Percentiles rank a stretch among this genome's conserved stretches.
Evolutionary conservation across 2,888 invertebrate species (phyloP).

Genomic region (Zaprionus lineosus): DNA sequence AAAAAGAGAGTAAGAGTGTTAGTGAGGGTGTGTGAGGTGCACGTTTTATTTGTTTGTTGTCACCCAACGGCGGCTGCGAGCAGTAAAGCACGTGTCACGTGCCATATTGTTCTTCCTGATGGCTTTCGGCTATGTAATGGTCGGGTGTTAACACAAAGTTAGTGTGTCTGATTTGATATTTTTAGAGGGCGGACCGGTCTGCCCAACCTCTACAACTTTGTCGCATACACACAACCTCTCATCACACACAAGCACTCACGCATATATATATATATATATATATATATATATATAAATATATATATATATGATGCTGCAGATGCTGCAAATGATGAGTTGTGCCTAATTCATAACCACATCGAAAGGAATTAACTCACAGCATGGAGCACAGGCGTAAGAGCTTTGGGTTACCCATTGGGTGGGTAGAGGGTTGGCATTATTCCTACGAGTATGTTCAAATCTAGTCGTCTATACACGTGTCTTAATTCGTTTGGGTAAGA

Average conservation of each 20-base stretch:
- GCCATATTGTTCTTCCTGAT: conserved; percentile 75
- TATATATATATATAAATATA: no score
- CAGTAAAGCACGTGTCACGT: conserved; percentile 72
- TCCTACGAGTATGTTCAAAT: conserved; percentile 45
- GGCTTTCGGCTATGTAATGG: conserved; percentile 51
- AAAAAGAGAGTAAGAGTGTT: no score
- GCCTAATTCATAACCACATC: conserved; percentile 82
- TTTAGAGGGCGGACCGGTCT: conserved; percentile 36
- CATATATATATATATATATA: no score
- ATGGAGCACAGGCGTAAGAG: conserved; percentile 49
- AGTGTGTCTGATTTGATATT: conserved; percentile 66
- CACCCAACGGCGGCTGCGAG: conserved; percentile 42
- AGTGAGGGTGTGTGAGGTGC: conserved; percentile 41
- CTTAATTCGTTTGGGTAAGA: conserved; percentile 79
- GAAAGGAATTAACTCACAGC: conserved; percentile 79
- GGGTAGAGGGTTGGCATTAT: conserved; percentile 36
- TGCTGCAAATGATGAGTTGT: conserved; percentile 81
- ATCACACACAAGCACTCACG: conserved; percentile 11
- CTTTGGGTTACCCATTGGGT: conserved; percentile 35
- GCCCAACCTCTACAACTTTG: conserved; percentile 33
- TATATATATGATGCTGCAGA: no score
- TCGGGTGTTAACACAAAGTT: conserved; percentile 70
- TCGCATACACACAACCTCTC: background rate
- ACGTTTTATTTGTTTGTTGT: conserved; percentile 71
- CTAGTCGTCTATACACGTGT: conserved; percentile 67